Percentiles rank a stretch among this genome's conserved stretches.
phyloP scores from a whole-genome alignment of 2,888 invertebrate species.

The Lithophane semibrunnea region DNA sequence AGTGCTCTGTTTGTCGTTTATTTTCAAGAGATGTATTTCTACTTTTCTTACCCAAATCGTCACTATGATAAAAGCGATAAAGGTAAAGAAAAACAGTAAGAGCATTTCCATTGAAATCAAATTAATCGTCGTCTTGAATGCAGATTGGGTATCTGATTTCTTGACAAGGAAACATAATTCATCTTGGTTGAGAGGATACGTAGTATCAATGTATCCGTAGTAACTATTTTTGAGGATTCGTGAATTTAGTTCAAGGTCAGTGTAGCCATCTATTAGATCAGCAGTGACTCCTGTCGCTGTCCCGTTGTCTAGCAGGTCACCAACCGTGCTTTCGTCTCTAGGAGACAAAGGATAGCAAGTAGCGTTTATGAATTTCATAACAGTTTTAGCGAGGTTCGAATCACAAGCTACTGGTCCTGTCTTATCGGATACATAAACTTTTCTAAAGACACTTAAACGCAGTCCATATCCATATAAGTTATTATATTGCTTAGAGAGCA shows the following conservation, averaged over 20 bases:
- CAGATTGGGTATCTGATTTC: slow-evolving; percentile 86
- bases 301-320: slow-evolving; percentile 83
- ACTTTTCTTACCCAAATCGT: slow-evolving; percentile 75
- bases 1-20: slow-evolving; percentile 70
- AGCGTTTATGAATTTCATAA: slow-evolving; percentile 82
- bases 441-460: slow-evolving; percentile 82
- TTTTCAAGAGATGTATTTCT: slow-evolving; percentile 76
- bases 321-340: slow-evolving; percentile 84
- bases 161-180: slow-evolving; percentile 90
- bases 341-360: slow-evolving; percentile 80
- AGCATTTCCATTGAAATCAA: slow-evolving; percentile 80
- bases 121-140: slow-evolving; percentile 84
- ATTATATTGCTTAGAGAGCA: slow-evolving; percentile 77
- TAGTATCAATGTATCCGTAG: slow-evolving; percentile 87
- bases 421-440: slow-evolving; percentile 77
- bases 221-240: slow-evolving; percentile 89
- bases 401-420: slow-evolving; percentile 79
- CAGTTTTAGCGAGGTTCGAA: slow-evolving; percentile 77
- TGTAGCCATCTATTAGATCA: slow-evolving; percentile 86
- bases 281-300: slow-evolving; percentile 86
- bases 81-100: slow-evolving; percentile 75
- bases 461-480: slow-evolving; percentile 81
- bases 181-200: slow-evolving; percentile 89
- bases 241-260: slow-evolving; percentile 89
- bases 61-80: slow-evolving; percentile 73